Base-by-base conservation (phyloP, 2,888 invertebrate species). In the Erebia epiphron region DNA sequence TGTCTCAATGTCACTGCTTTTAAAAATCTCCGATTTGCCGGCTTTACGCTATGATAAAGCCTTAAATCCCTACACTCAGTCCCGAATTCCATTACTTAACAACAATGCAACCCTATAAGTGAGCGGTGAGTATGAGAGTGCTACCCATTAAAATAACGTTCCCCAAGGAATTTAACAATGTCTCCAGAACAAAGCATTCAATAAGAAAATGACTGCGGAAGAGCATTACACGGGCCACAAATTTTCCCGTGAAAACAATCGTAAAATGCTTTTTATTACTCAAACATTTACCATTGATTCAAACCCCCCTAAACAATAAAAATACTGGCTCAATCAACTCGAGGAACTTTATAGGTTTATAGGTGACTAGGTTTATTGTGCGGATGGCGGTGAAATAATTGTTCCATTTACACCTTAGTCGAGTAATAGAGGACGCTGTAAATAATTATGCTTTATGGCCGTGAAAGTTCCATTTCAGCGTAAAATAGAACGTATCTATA, bases 321-420 rank as follows among this genome's bases (percentile, higher is more conserved):
- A 93, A 91, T 91, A 91, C 92, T 90, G 89, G 89, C 92, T 92
- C 92, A 92, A 93, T 93, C 92, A 92, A 91, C 88, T 88, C 86
- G 84, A 87, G 82, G 81, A 85, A 87, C 86, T 92, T 93, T 92
- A 92, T 87, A 87, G 86, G 82, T 80, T 83, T 85, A 83, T 88
- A 91, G 91, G 90, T 91, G 87, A 89, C 87, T 85, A 82, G 84
- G 88, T 91, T 91, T 91, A 92, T 88, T 87, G 86, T 84, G 82
- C 82, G 80, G 84, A 85, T 78, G 76, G 81, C 82, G 85, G 87
- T 91, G 86, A 87, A 88, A 85, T 86, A 87, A 89, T 35, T 89
- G 83, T 90, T 89, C 82, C 85, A 87, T 91, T 90, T 90, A 87
- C 88, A 89, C 88, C 86, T 87, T 77, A 77, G 74, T 78, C 80